phyloP scores from a whole-genome alignment of 1,140 invertebrate genomes.

The Anoplolepis gracilipes region DNA sequence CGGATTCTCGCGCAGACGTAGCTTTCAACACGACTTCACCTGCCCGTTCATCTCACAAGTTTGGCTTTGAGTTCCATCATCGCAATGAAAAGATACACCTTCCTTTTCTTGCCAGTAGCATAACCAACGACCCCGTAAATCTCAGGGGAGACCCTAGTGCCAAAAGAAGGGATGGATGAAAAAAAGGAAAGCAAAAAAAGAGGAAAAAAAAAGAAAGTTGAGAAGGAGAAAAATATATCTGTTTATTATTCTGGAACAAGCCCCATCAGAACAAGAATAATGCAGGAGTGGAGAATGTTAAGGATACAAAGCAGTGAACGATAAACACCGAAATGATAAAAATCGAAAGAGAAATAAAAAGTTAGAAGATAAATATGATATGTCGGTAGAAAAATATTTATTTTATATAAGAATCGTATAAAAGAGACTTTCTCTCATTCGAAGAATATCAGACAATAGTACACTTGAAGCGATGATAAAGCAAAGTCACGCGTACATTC shows the following conservation, averaged over 20 bases:
- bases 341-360: not conserved
- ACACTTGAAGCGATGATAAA: constrained; percentile 4
- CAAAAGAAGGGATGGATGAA: not conserved
- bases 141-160: not conserved
- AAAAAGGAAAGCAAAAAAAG: not conserved
- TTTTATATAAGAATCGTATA: not conserved
- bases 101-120: constrained; percentile 27
- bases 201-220: not conserved
- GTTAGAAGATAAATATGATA: constrained; percentile 24
- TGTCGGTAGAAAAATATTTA: not conserved
- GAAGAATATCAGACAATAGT: no score
- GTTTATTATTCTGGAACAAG: constrained; percentile 43
- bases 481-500: not conserved
- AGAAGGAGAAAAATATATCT: constrained; percentile 37
- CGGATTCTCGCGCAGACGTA: constrained; percentile 21
- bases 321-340: constrained; percentile 3
- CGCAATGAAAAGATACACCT: constrained; percentile 29
- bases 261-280: constrained; percentile 19
- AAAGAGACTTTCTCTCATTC: no score
- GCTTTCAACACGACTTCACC: constrained; percentile 43
- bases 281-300: not conserved
- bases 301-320: constrained; percentile 13
- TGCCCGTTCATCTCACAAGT: not conserved
- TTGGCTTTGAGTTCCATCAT: constrained; percentile 40
- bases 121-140: constrained; percentile 33